Evolutionary conservation across 1,140 invertebrate species (phyloP).

Genomic region (Drosophila setifemur): DNA sequence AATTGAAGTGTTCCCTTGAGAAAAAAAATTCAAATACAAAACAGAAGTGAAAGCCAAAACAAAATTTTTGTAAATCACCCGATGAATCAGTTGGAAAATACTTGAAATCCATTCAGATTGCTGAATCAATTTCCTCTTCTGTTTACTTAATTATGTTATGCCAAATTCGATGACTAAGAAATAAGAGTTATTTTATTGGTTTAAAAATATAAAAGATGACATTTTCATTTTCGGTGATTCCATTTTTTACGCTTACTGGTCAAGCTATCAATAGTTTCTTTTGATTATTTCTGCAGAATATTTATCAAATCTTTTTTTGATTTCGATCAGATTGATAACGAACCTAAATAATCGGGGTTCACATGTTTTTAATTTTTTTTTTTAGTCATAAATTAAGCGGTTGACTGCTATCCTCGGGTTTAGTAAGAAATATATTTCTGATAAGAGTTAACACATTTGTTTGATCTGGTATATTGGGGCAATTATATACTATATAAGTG

Average conservation of each 20-base stretch:
- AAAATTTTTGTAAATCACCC: constrained; percentile 11
- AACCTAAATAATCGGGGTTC: too few species aligned
- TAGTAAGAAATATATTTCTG: too few species aligned
- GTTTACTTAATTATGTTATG: not conserved
- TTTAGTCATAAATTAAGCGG: constrained; percentile 1
- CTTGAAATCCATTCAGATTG: not conserved
- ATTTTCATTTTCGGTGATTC: too few species aligned
- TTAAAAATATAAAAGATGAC: too few species aligned
- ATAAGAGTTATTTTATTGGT: not conserved
- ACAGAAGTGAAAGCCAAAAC: constrained; percentile 13
- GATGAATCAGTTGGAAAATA: constrained; percentile 23
- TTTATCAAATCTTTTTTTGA: too few species aligned
- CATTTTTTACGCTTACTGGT: too few species aligned
- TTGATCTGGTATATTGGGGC: too few species aligned
- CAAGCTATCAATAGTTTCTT: too few species aligned
- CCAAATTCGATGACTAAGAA: constrained; percentile 4
- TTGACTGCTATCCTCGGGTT: not conserved
- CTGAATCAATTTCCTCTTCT: not conserved
- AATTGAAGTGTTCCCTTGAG: not conserved
- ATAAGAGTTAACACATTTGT: too few species aligned
- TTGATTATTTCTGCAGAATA: not conserved
- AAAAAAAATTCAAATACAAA: not conserved
- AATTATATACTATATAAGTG: too few species aligned
- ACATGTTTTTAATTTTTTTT: not conserved
- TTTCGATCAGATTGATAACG: too few species aligned